Percentiles rank a stretch among this genome's conserved stretches.
These are phyloP conservation scores for Tympanuchus pallidicinctus DNA, from an alignment of 2,113 vertebrate species.

Conservation along the genomic window DNA sequence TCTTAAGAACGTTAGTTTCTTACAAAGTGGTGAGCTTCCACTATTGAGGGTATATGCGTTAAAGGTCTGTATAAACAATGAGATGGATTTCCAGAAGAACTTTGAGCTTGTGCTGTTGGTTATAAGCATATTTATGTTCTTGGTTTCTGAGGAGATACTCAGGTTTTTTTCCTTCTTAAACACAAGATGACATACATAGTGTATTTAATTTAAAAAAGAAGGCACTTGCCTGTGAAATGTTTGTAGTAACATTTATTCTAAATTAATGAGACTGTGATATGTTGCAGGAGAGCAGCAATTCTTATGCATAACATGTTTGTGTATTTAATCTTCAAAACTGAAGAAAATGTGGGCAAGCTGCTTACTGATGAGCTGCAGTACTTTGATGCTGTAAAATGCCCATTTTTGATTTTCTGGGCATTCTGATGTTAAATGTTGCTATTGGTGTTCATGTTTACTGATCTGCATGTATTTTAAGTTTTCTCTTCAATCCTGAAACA, in stretches of 20 bases:
- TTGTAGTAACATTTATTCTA: neutral
- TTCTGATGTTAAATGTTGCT: neutral
- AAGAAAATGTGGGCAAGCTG: slow-evolving; percentile 38
- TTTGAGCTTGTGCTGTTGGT: neutral
- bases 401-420: neutral
- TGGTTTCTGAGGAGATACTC: neutral
- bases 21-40: neutral
- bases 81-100: neutral
- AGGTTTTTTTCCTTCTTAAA: neutral
- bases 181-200: neutral
- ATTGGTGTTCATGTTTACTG: neutral
- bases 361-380: slow-evolving; percentile 44
- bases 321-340: slow-evolving; percentile 47
- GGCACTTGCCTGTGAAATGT: neutral
- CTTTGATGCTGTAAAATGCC: slow-evolving; percentile 41
- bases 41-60: neutral
- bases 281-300: slow-evolving; percentile 49
- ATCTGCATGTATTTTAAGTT: neutral
- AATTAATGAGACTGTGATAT: slow-evolving; percentile 26
- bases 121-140: neutral
- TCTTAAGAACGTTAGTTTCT: neutral
- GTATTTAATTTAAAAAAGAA: neutral
- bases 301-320: slow-evolving; percentile 43
- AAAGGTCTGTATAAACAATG: neutral
- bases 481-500: neutral